These are phyloP conservation scores for Zophobas morio DNA, from an alignment of 1,140 invertebrate species.

Conservation along the genomic window DNA sequence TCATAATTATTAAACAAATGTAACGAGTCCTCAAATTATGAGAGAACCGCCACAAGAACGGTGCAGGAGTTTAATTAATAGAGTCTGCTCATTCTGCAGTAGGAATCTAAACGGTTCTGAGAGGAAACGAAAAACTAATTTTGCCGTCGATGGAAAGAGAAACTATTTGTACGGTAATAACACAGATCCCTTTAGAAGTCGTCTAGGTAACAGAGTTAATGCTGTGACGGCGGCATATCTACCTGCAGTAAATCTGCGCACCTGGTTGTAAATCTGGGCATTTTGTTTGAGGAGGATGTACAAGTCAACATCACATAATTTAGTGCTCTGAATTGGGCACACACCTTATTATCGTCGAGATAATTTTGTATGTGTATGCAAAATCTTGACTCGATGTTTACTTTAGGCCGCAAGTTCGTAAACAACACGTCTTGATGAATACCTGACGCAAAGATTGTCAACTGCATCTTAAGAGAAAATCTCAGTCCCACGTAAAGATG, in stretches of 20 bases:
- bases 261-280: constrained; percentile 38
- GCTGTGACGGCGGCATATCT: constrained; percentile 7
- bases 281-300: constrained; percentile 39
- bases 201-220: constrained; percentile 8
- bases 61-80: too few relatives aligned
- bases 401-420: constrained; percentile 26
- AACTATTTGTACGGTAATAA: constrained; percentile 28
- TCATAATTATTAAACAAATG: constrained; percentile 41
- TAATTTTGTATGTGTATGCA: constrained; percentile 43
- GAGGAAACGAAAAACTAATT: constrained; percentile 30
- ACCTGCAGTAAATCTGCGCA: constrained; percentile 32
- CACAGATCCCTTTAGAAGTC: constrained; percentile 30
- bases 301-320: constrained; percentile 41
- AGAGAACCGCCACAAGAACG: background rate
- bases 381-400: constrained; percentile 33
- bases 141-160: constrained; percentile 7
- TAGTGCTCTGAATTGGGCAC: constrained; percentile 36
- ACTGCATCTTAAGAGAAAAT: background rate
- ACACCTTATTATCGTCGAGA: constrained; percentile 32
- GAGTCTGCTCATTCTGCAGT: too few relatives aligned
- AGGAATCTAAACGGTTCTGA: background rate
- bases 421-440: constrained; percentile 32
- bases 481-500: too few relatives aligned
- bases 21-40: constrained; percentile 37
- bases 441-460: constrained; percentile 24